Evolutionary conservation across 2,888 invertebrate species (phyloP), one percentile per base, ranked within the genome.

Genomic region (Eupithecia inturbata): DNA sequence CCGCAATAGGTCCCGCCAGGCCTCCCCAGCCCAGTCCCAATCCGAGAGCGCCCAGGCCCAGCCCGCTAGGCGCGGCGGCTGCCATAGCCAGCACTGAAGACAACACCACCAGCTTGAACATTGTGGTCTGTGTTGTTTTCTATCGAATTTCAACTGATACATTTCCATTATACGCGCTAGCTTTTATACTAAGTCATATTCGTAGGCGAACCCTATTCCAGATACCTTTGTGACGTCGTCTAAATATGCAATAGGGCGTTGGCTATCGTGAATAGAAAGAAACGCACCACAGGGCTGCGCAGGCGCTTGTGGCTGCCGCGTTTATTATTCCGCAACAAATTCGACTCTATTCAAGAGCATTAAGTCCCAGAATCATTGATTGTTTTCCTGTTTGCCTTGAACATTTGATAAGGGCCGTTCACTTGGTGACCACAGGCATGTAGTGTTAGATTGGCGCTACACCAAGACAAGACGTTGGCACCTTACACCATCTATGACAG

Each of bases 31-130:
- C 84, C 69, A 81, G 74, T 7, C 82, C 87, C 69, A 79, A 77
- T 16, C 79, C 79, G 12, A 69, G 72, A 5, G 62, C 57, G 49
- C 73, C 84, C 33, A 90, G 71, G 36, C 85, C 84, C 41, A 90
- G 71, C 39, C 85, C 89, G 71, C 91, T 89, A 67, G 93, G 92
- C 72, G 86, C 90, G 80, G 96, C 95, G 70, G 93, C 94, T 82
- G 92, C 95, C 78, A 96, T 84, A 85, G 95, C 95, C 84, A 96
- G 85, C 79, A 96, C 91, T 87, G 95, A 95, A 86, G 95, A 95
- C 95, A 96, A 95, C 92, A 95, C 95, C 95, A 95, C 95, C 95
- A 95, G 88, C 91, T 93, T 95, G 85, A 91, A 92, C 95, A 95
- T 95, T 92, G 91, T 95, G 93, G 92, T 93, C 93, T 95, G 93